phyloP scores from a whole-genome alignment of 2,797 vertebrate species.

The Ambastaia sidthimunki region DNA sequence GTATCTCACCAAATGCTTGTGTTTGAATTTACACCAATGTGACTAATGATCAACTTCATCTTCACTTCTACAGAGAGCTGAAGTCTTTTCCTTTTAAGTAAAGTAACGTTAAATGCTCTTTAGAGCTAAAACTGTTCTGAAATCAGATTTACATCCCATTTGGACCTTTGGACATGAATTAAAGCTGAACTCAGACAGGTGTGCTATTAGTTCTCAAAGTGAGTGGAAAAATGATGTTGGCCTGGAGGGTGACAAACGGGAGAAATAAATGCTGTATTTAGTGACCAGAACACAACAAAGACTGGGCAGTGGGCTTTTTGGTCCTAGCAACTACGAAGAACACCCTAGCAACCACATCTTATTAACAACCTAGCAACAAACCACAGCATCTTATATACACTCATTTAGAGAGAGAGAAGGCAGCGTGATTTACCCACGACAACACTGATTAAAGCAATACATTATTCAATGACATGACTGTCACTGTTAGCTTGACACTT shows the following conservation, averaged over 20 bases:
- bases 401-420: neutral
- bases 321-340: neutral
- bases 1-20: neutral
- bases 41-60: neutral
- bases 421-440: neutral
- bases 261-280: neutral
- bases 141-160: no score
- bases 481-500: constrained; percentile 24
- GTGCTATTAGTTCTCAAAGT: neutral
- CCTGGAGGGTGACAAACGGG: neutral
- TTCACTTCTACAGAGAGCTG: neutral
- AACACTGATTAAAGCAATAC: constrained; percentile 46
- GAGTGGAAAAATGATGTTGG: neutral
- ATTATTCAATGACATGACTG: constrained; percentile 33
- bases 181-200: neutral
- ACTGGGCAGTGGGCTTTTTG: neutral
- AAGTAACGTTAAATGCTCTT: no score
- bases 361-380: neutral
- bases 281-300: neutral
- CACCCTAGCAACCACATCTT: no score
- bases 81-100: neutral
- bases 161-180: neutral
- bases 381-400: no score
- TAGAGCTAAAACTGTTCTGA: no score
- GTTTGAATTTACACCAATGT: neutral